Percentiles rank a stretch among this genome's conserved stretches.
phyloP scores from a whole-genome alignment of 2,797 vertebrate genomes.

The Streptopelia turtur region DNA sequence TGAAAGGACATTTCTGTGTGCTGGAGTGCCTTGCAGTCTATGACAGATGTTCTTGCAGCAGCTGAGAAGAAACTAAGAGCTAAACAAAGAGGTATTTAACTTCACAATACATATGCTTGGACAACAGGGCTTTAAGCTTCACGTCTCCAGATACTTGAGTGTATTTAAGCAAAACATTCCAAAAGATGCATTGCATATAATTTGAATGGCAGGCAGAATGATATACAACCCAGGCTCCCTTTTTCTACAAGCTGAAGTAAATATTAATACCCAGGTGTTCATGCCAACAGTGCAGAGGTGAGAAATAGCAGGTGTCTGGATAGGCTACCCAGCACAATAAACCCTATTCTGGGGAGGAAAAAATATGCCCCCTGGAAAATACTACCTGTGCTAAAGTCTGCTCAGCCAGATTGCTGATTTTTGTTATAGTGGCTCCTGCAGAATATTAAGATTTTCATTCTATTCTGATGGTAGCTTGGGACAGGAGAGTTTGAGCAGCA shows the following conservation, averaged over 20 bases:
- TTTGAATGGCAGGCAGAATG: neutral
- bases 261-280: neutral
- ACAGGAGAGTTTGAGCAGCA: neutral
- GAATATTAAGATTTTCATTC: neutral
- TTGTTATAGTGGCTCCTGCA: neutral
- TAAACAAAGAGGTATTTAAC: conserved; percentile 59
- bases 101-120: neutral
- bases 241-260: neutral
- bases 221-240: neutral
- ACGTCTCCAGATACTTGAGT: neutral
- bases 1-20: neutral
- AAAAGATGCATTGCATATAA: conserved; percentile 28
- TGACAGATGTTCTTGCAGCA: conserved; percentile 53
- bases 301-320: conserved; percentile 1
- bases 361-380: neutral
- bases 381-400: neutral
- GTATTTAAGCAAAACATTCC: conserved; percentile 46
- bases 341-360: neutral
- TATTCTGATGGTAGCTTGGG: neutral
- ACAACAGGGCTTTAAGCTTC: conserved; percentile 33
- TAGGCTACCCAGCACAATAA: neutral
- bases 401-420: neutral
- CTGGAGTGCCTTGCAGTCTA: neutral
- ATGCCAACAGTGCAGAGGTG: neutral
- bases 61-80: conserved; percentile 51